These are phyloP conservation scores for Trididemnum miniatum DNA, from an alignment of 23 tunicate genomes.

Conservation along the genomic window DNA sequence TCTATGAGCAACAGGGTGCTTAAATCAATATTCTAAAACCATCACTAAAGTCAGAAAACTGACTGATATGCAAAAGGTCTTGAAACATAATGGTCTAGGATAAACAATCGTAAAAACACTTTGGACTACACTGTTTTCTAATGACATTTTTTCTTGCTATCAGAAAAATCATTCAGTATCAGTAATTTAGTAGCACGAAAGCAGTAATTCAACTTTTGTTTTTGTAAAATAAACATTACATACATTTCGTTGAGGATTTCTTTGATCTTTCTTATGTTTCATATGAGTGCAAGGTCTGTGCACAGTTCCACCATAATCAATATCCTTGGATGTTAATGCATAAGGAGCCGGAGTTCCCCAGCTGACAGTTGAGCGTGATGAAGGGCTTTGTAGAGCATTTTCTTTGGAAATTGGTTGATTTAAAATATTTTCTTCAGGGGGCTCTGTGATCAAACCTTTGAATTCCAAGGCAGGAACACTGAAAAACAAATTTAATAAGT, in stretches of 20 bases:
- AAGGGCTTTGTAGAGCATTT: constrained; percentile 37
- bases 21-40: too few relatives aligned
- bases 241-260: constrained; percentile 31
- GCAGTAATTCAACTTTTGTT: too few relatives aligned
- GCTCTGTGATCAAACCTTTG: constrained; percentile 4
- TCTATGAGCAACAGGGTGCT: too few relatives aligned
- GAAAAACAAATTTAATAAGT: constrained; percentile 15
- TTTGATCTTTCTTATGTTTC: constrained; percentile 26
- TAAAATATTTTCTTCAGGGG: constrained; percentile 27
- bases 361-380: constrained; percentile 63
- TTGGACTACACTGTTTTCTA: too few relatives aligned
- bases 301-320: constrained; percentile 70
- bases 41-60: too few relatives aligned
- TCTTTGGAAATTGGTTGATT: constrained; percentile 29
- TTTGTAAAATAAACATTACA: too few relatives aligned
- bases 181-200: too few relatives aligned
- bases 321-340: constrained; percentile 50
- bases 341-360: constrained; percentile 89
- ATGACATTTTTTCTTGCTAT: too few relatives aligned
- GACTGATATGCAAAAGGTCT: too few relatives aligned
- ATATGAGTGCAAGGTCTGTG: constrained; percentile 79
- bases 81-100: too few relatives aligned
- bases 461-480: constrained; percentile 57
- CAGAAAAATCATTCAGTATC: too few relatives aligned
- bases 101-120: too few relatives aligned